phyloP scores from a whole-genome alignment of 2,797 vertebrate genomes.

The Echeneis naucrates region DNA sequence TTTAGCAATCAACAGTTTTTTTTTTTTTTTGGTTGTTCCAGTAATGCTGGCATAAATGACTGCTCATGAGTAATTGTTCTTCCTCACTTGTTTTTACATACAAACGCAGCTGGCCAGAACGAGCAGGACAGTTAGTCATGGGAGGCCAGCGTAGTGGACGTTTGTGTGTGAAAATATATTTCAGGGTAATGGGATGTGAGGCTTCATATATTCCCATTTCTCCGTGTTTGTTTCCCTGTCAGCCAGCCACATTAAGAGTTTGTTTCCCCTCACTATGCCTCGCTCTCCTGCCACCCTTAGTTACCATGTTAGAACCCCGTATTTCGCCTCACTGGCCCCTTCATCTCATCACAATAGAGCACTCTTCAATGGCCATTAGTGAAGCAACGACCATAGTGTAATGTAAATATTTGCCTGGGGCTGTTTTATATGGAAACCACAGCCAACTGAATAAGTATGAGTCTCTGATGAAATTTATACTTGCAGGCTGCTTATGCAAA shows the following conservation, averaged over 20 bases:
- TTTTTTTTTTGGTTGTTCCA: conserved; percentile 22
- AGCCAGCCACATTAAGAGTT: conserved; percentile 57
- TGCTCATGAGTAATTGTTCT: conserved; percentile 45
- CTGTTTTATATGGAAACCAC: conserved; percentile 45
- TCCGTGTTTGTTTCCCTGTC: conserved; percentile 17
- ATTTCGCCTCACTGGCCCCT: conserved; percentile 41
- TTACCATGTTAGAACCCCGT: conserved; percentile 40
- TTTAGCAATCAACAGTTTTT: conserved; percentile 42
- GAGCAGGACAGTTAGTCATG: conserved; percentile 61
- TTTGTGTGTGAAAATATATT: conserved; percentile 51
- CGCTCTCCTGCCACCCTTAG: conserved; percentile 57
- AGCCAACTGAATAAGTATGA: conserved; percentile 34
- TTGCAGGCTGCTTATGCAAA: conserved; percentile 38
- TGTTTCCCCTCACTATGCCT: conserved; percentile 46
- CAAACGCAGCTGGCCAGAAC: conserved; percentile 57
- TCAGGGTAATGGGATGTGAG: conserved; percentile 60
- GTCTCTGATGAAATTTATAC: conserved; percentile 34
- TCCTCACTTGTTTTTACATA: conserved; percentile 43
- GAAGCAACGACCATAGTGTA: conserved; percentile 60
- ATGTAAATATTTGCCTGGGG: conserved; percentile 70
- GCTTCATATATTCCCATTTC: conserved; percentile 58
- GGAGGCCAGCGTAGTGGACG: conserved; percentile 39
- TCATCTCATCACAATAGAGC: conserved; percentile 36
- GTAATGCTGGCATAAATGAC: conserved; percentile 50
- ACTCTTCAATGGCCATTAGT: conserved; percentile 53